Evolutionary conservation across 1,140 invertebrate genomes (phyloP).

Genomic region (Euura saliciscinereae): DNA sequence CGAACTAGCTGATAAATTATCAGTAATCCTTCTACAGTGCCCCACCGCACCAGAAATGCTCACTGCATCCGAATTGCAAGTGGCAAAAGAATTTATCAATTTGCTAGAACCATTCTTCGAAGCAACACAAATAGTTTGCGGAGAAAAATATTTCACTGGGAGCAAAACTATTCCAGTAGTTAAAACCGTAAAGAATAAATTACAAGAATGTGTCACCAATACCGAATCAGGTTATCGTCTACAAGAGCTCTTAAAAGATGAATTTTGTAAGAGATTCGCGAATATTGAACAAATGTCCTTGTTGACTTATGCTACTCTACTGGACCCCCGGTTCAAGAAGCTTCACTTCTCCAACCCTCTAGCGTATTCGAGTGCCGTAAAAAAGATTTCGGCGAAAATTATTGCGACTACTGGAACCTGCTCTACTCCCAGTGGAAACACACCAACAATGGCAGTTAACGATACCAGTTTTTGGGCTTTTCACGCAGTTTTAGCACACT

Average conservation of each 20-base stretch:
- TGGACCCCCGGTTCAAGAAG: not conserved
- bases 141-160: slow-evolving; percentile 32
- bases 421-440: not conserved
- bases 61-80: slow-evolving; percentile 26
- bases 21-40: not conserved
- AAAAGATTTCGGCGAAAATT: not conserved
- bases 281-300: not conserved
- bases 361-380: not conserved
- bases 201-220: not conserved
- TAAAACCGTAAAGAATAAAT: not conserved
- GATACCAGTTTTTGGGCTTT: no score
- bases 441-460: no score
- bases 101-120: slow-evolving; percentile 37
- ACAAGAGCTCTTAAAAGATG: not conserved
- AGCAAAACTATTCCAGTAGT: slow-evolving; percentile 26
- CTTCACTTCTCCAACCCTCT: not conserved
- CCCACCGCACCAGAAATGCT: slow-evolving; percentile 8
- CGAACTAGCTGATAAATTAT: slow-evolving; percentile 7
- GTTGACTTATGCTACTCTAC: not conserved
- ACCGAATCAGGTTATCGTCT: not conserved
- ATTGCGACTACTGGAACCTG: not conserved
- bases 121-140: slow-evolving; percentile 31
- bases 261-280: not conserved
- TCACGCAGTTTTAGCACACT: no score
- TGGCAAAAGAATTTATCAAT: slow-evolving; percentile 21